Evolutionary conservation across 2,113 vertebrate genomes (phyloP).

Genomic region (Rallus limicola): DNA sequence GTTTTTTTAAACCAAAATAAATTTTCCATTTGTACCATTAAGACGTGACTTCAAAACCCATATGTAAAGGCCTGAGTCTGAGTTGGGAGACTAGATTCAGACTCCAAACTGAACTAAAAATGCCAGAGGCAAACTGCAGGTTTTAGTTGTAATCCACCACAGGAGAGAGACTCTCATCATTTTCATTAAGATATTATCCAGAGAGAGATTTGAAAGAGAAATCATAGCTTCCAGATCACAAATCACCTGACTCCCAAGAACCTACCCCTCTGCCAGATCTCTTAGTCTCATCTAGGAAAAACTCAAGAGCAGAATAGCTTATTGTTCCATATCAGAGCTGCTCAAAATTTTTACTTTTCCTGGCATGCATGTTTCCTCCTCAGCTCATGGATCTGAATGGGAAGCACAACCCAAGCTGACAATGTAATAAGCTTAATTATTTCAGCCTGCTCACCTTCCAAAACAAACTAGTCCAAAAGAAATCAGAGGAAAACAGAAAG

Average conservation of each 20-base stretch:
- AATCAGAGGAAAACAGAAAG: neutral
- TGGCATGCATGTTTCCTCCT: neutral
- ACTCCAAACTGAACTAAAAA: neutral
- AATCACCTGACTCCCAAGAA: neutral
- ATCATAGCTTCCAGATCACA: neutral
- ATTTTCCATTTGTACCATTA: neutral
- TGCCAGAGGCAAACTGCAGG: neutral
- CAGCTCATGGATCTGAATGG: neutral
- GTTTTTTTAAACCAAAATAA: neutral
- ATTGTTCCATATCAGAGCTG: neutral
- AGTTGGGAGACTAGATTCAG: neutral
- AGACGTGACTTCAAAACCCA: neutral
- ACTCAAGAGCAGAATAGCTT: neutral
- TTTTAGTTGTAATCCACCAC: neutral
- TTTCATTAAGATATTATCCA: neutral
- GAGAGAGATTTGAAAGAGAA: neutral
- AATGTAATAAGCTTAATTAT: neutral
- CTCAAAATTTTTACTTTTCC: neutral
- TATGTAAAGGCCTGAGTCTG: rapidly evolving
- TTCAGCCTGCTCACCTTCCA: neutral
- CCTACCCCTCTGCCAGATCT: neutral
- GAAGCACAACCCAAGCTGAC: neutral
- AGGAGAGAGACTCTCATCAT: neutral
- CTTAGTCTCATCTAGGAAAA: neutral
- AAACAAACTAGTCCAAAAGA: neutral